Conservation (phyloP, 30 jellyfish, hydroid and myxozoan genomes). For the Hydra vulgaris region DNA sequence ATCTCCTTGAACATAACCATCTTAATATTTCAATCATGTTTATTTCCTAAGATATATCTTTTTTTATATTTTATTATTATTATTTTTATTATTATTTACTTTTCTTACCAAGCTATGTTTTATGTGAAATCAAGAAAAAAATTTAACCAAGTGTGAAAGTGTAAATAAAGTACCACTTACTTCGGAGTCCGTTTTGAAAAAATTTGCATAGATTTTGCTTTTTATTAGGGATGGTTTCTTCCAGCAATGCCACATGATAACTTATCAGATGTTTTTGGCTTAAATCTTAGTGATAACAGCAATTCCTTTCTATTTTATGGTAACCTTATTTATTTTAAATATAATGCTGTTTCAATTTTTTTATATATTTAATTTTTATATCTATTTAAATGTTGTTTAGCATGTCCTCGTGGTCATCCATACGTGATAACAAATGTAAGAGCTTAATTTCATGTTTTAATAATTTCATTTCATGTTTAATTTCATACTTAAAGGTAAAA, state of each 20-base stretch:
- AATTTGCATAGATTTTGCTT: not conserved
- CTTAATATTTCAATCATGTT: no score
- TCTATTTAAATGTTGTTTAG: conserved; percentile 7
- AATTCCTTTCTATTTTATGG: not conserved
- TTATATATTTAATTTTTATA: no score
- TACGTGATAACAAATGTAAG: conserved; percentile 47
- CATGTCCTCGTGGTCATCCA: conserved; percentile 57
- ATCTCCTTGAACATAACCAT: no score
- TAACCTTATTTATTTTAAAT: not conserved
- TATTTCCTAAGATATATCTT: no score
- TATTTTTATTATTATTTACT: no score
- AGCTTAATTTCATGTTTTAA: not conserved
- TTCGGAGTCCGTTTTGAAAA: not conserved
- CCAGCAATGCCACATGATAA: conserved; percentile 30
- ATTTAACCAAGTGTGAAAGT: no score
- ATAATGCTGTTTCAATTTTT: not conserved
- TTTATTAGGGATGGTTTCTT: conserved; percentile 10
- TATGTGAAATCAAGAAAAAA: no score
- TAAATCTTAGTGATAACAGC: not conserved
- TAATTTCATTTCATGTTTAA: no score
- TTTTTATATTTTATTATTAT: no score
- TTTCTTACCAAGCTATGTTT: no score
- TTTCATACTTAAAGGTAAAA: no score
- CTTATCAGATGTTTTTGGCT: conserved; percentile 2
- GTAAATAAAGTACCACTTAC: not conserved